Conservation (phyloP, 2,797 vertebrate species). For the Zenarchopterus dispar region DNA sequence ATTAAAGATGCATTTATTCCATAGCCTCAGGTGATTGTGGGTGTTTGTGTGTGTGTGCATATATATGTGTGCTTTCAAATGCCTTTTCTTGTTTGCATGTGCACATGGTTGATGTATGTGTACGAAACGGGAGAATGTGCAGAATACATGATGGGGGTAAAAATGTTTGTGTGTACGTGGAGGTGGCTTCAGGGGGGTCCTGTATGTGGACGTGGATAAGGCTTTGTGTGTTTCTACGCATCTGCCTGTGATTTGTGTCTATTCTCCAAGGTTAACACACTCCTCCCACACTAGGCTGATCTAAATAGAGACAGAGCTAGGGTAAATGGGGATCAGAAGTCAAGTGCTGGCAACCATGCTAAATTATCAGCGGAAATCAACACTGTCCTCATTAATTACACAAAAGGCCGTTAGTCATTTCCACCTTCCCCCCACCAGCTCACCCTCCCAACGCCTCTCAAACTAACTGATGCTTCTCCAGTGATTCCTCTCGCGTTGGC, state of each 20-base stretch:
- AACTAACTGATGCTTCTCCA: conserved; percentile 72
- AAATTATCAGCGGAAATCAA: conserved; percentile 86
- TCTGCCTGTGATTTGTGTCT: conserved; percentile 71
- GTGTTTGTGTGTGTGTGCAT: conserved; percentile 61
- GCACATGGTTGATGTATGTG: conserved; percentile 61
- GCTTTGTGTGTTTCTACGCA: conserved; percentile 70
- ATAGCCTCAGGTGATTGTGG: conserved; percentile 78
- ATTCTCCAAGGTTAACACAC: conserved; percentile 82
- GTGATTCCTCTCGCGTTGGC: conserved; percentile 62
- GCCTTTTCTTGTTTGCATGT: conserved; percentile 71
- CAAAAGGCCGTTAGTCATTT: conserved; percentile 83
- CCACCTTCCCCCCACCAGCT: conserved; percentile 48
- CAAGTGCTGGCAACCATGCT: conserved; percentile 81
- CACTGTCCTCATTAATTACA: conserved; percentile 86
- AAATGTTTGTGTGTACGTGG: conserved; percentile 73
- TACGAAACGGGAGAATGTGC: conserved; percentile 45
- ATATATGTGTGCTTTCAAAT: conserved; percentile 53
- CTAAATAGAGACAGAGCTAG: conserved; percentile 81
- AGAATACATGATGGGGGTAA: conserved; percentile 72
- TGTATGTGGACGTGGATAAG: conserved; percentile 69
- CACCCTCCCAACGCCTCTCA: conserved; percentile 65
- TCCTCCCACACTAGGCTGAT: conserved; percentile 78
- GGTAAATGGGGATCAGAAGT: conserved; percentile 86
- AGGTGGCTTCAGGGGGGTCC: conserved; percentile 69
- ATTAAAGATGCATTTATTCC: conserved; percentile 85